Evolutionary conservation across 2,888 invertebrate species (phyloP).

Genomic region (Lypha dubia): DNA sequence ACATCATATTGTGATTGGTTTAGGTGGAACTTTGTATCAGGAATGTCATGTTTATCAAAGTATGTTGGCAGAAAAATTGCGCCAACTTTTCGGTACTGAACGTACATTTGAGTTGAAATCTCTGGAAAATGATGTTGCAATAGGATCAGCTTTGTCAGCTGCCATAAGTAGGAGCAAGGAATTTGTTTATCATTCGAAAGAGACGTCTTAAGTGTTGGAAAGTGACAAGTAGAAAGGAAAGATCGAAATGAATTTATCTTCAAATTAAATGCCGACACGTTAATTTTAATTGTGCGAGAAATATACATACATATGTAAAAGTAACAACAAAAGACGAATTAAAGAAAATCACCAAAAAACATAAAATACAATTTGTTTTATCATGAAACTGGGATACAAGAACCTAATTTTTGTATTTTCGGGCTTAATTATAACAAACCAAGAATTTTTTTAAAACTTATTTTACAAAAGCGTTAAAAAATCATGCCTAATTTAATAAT

Average conservation of each 20-base stretch:
- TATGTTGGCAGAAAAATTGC: slow-evolving; percentile 5
- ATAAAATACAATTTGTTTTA: too few relatives aligned
- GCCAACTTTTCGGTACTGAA: not conserved
- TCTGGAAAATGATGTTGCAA: slow-evolving; percentile 2
- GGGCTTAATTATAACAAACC: too few relatives aligned
- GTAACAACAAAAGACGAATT: too few relatives aligned
- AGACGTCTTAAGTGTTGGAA: slow-evolving; percentile 1
- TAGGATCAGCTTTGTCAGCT: slow-evolving; percentile 41
- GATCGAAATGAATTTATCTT: not conserved
- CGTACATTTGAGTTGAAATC: slow-evolving; percentile 39
- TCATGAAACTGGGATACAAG: too few relatives aligned
- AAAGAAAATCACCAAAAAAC: too few relatives aligned
- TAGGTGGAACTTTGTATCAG: slow-evolving; percentile 44
- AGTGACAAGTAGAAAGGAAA: not conserved
- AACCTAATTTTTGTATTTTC: too few relatives aligned
- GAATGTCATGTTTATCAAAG: not conserved
- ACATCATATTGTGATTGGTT: slow-evolving; percentile 90
- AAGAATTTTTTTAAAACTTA: too few relatives aligned
- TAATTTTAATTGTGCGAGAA: too few relatives aligned
- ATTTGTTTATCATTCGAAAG: slow-evolving; percentile 21
- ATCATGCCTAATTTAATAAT: too few relatives aligned
- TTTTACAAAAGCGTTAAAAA: too few relatives aligned
- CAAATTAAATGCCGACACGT: not conserved
- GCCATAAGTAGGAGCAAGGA: slow-evolving; percentile 35
- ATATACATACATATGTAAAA: too few relatives aligned